phyloP scores from a whole-genome alignment of 1,140 invertebrate genomes.

The Anoplophora glabripennis region DNA sequence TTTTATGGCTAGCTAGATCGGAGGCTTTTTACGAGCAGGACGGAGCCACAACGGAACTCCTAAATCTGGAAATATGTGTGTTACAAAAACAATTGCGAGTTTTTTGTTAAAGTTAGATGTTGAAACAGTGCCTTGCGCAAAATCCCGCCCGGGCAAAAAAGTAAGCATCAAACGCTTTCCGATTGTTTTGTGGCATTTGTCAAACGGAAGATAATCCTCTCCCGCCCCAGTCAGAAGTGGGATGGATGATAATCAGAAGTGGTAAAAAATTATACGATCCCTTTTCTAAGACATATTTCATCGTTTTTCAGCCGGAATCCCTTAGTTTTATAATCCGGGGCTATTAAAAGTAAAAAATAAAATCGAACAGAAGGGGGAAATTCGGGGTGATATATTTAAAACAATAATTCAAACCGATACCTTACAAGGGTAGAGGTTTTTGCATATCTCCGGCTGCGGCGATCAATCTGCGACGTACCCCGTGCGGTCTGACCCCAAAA shows the following conservation, averaged over 20 bases:
- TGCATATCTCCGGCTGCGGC: conserved; percentile 6
- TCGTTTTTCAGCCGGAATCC: conserved; percentile 11
- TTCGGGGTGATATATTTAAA: conserved; percentile 16
- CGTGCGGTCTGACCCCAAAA: not conserved
- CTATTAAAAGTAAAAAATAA: conserved; percentile 20
- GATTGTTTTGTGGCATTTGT: too few species aligned
- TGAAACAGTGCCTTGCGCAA: too few species aligned
- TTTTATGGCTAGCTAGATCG: too few species aligned
- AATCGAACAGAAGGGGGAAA: conserved; percentile 16
- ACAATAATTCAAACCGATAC: conserved; percentile 20
- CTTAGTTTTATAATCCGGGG: conserved; percentile 19
- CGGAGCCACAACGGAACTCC: too few species aligned
- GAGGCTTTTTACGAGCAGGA: too few species aligned
- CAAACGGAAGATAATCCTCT: conserved; percentile 1
- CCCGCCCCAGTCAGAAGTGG: not conserved
- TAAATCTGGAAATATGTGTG: too few species aligned
- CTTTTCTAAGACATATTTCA: conserved; percentile 10
- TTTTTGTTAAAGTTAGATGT: too few species aligned
- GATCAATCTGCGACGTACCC: not conserved
- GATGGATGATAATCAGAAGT: too few species aligned
- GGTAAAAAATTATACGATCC: too few species aligned
- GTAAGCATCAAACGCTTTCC: too few species aligned
- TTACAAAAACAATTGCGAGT: too few species aligned
- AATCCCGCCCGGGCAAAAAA: too few species aligned
- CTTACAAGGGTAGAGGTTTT: conserved; percentile 16